A percentile compares a stretch with the other conserved stretches of the same genome.
Conservation (phyloP, 1,140 invertebrate species). For the Agraylea sexmaculata region DNA sequence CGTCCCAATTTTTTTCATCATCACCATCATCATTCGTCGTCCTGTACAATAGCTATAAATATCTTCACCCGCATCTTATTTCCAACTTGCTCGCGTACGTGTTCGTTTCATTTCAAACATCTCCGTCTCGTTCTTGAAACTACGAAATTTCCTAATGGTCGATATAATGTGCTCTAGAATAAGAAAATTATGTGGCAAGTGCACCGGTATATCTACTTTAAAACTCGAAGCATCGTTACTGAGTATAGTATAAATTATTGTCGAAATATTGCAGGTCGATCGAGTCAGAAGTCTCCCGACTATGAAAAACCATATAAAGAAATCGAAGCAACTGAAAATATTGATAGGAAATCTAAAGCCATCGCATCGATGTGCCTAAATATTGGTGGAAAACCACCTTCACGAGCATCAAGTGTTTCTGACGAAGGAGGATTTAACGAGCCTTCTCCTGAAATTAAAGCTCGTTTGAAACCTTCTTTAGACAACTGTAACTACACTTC, state of each 20-base stretch:
- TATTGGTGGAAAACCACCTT: slow-evolving; percentile 23
- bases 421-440: slow-evolving; percentile 56
- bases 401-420: slow-evolving; percentile 43
- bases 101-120: too few relatives aligned
- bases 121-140: too few relatives aligned
- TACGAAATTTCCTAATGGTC: too few relatives aligned
- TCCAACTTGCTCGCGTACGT: too few relatives aligned
- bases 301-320: slow-evolving; percentile 8
- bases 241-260: slow-evolving; percentile 7
- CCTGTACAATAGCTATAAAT: too few relatives aligned
- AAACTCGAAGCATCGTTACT: slow-evolving; percentile 37
- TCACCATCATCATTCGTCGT: too few relatives aligned
- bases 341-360: slow-evolving; percentile 17
- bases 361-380: slow-evolving; percentile 20
- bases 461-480: slow-evolving; percentile 40
- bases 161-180: slow-evolving; percentile 24
- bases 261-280: slow-evolving; percentile 14
- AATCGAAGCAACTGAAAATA: slow-evolving; percentile 3
- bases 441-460: slow-evolving; percentile 49
- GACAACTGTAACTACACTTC: slow-evolving; percentile 22
- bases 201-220: slow-evolving; percentile 20
- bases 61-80: too few relatives aligned
- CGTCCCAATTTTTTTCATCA: too few relatives aligned
- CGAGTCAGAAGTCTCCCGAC: slow-evolving; percentile 20
- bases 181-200: slow-evolving; percentile 21